Conservation (phyloP, 2,113 vertebrate species). For the Garra rufa region DNA sequence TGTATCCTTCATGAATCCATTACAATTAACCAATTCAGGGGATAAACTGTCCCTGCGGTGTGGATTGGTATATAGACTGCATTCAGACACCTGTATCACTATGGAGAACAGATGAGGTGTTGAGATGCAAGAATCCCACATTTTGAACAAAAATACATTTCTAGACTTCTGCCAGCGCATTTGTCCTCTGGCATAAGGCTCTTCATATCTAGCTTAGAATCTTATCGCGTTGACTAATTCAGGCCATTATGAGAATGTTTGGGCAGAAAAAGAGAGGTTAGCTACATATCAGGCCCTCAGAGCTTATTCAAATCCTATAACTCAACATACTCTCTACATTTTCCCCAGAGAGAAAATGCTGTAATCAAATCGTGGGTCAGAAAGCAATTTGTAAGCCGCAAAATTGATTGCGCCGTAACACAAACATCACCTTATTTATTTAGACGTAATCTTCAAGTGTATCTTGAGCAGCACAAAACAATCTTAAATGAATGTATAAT, state of each 20-base stretch:
- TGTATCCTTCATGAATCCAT: conserved; percentile 2
- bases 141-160: background rate
- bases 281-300: background rate
- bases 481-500: background rate
- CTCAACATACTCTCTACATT: background rate
- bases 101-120: background rate
- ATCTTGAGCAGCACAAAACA: background rate
- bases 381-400: conserved; percentile 6
- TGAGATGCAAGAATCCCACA: background rate
- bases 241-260: background rate
- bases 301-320: conserved; percentile 25
- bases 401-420: background rate
- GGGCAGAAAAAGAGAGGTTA: background rate
- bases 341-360: background rate
- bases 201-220: background rate
- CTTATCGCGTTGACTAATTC: conserved; percentile 9
- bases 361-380: conserved; percentile 7
- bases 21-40: conserved; percentile 1
- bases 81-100: background rate
- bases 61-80: conserved; percentile 3
- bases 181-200: background rate
- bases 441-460: background rate
- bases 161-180: background rate
- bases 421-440: conserved; percentile 32
- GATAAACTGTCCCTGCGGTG: background rate